These are phyloP conservation scores for Adrianichthys oophorus DNA, from an alignment of 2,797 vertebrate genomes.

Conservation along the genomic window DNA sequence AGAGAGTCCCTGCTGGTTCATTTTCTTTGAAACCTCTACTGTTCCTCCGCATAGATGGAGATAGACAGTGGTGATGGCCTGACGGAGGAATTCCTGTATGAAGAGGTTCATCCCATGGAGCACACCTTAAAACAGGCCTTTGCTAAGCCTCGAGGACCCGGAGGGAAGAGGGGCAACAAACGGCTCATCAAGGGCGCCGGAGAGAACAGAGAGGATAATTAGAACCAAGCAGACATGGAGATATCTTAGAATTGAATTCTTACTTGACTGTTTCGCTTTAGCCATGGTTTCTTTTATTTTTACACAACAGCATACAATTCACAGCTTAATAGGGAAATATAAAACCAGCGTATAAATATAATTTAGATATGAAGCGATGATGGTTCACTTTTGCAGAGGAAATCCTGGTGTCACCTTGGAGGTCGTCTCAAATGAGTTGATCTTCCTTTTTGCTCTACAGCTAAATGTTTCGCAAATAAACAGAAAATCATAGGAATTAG, in stretches of 20 bases:
- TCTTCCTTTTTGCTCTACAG: background rate
- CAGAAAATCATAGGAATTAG: too few relatives aligned
- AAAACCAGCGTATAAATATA: constrained; percentile 10
- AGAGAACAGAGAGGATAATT: constrained; percentile 92
- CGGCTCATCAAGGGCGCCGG: constrained; percentile 90
- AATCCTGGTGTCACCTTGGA: background rate
- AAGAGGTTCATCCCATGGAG: constrained; percentile 97
- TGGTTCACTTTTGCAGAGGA: constrained; percentile 7
- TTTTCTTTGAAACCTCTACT: background rate
- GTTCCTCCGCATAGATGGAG: constrained; percentile 79
- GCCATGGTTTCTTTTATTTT: constrained; percentile 28
- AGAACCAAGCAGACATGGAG: constrained; percentile 50
- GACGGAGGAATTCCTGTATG: constrained; percentile 94
- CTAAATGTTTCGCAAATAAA: background rate
- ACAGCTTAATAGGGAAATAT: constrained; percentile 10
- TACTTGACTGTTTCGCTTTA: constrained; percentile 46
- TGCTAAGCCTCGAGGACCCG: constrained; percentile 92
- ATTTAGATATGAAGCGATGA: constrained; percentile 17
- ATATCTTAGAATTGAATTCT: constrained; percentile 44
- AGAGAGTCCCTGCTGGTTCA: background rate
- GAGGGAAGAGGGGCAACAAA: constrained; percentile 95
- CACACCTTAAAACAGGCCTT: constrained; percentile 95
- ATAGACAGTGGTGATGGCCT: constrained; percentile 91
- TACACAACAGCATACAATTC: constrained; percentile 15
- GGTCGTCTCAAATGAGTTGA: background rate